Evolutionary conservation across 2,113 vertebrate species (phyloP).

Genomic region (Callithrix jacchus): DNA sequence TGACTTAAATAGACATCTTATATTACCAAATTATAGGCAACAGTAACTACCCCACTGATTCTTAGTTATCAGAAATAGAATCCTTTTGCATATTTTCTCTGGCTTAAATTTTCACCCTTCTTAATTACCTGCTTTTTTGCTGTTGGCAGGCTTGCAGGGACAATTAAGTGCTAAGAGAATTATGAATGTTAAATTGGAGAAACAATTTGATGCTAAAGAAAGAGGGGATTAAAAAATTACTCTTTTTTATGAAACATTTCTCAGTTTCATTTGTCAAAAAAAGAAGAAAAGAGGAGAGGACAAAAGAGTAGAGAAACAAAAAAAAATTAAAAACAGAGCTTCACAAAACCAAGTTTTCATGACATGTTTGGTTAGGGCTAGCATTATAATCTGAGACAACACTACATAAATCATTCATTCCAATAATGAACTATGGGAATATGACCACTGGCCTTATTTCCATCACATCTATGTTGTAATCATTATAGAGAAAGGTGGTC

Average conservation of each 20-base stretch:
- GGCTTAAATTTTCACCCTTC: conserved; percentile 2
- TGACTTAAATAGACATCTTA: conserved; percentile 35
- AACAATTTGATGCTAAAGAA: background rate
- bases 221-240: background rate
- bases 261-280: background rate
- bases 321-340: background rate
- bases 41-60: background rate
- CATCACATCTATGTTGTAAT: background rate
- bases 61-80: background rate
- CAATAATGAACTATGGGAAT: background rate
- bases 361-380: background rate
- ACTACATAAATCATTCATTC: background rate
- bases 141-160: background rate
- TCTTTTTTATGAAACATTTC: background rate
- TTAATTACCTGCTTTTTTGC: conserved; percentile 20
- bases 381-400: background rate
- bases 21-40: conserved; percentile 38
- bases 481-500: background rate
- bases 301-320: background rate
- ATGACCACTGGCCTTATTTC: no score
- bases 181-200: background rate
- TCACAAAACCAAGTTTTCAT: background rate
- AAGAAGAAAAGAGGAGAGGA: background rate
- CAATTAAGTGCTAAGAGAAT: background rate
- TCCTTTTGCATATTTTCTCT: background rate